Conservation (phyloP, 92 coral and sea anemone species). For the Porites lobata region DNA sequence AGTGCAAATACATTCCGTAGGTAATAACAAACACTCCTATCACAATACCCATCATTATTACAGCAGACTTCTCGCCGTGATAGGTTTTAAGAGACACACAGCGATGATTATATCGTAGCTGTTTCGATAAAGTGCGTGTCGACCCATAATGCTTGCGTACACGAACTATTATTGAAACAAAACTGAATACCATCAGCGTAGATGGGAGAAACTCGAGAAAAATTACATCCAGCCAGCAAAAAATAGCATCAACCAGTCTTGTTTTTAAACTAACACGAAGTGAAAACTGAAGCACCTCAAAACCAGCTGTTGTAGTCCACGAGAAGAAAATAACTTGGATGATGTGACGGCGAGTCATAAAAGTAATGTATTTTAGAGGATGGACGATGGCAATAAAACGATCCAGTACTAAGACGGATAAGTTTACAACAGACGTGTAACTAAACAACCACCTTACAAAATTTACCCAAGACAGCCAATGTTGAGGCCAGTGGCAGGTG, state of each 20-base stretch:
- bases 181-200: not conserved
- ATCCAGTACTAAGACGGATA: slow-evolving; percentile 13
- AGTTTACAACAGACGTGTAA: slow-evolving; percentile 7
- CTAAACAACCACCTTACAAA: not conserved
- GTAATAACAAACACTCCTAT: not conserved
- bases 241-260: not conserved
- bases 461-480: not conserved
- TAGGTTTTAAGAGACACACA: not conserved
- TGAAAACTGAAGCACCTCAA: not conserved
- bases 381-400: slow-evolving; percentile 9
- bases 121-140: slow-evolving; percentile 1
- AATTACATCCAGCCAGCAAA: not conserved
- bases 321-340: slow-evolving; percentile 1
- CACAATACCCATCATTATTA: slow-evolving; percentile 6
- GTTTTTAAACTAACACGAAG: not conserved
- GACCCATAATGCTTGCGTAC: not conserved
- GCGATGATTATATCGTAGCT: slow-evolving; percentile 6
- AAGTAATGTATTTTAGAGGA: not conserved
- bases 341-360: not conserved
- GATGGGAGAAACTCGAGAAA: slow-evolving; percentile 5
- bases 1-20: not conserved
- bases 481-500: not conserved
- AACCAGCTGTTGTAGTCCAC: not conserved
- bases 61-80: not conserved
- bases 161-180: not conserved